Evolutionary conservation across 2,797 vertebrate species (phyloP).

Genomic region (Allenopithecus nigroviridis): DNA sequence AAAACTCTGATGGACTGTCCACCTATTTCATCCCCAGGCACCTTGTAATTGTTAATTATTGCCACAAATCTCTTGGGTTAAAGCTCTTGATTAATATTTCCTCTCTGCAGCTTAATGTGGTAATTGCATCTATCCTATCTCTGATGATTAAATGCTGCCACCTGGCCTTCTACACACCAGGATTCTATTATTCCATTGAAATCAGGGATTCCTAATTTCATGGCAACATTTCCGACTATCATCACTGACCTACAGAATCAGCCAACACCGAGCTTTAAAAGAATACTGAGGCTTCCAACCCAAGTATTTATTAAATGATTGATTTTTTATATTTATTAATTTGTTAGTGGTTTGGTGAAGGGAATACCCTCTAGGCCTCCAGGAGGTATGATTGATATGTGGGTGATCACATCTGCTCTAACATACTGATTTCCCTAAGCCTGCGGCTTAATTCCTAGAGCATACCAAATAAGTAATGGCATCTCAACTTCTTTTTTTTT

Average conservation of each 20-base stretch:
- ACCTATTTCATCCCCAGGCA: neutral
- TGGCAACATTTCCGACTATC: neutral
- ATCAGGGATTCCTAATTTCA: neutral
- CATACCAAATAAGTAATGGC: neutral
- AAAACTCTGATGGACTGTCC: neutral
- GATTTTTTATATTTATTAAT: neutral
- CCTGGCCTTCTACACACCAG: neutral
- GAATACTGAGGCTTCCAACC: neutral
- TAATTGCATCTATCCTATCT: conserved; percentile 24
- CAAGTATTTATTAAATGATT: neutral
- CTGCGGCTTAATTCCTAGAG: neutral
- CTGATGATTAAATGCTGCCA: conserved; percentile 19
- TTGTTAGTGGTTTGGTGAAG: neutral
- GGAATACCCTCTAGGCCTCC: neutral
- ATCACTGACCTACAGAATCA: neutral
- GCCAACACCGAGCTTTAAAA: neutral
- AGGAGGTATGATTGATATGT: neutral
- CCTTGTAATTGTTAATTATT: conserved; percentile 40
- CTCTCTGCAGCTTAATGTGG: neutral
- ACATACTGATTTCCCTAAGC: neutral
- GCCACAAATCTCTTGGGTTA: conserved; percentile 27
- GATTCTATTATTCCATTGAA: neutral
- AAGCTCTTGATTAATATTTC: conserved; percentile 44
- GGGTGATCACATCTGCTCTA: neutral
- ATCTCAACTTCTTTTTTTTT: neutral